phyloP scores from a whole-genome alignment of 1,140 invertebrate genomes.

The Chrysopa pallens region DNA sequence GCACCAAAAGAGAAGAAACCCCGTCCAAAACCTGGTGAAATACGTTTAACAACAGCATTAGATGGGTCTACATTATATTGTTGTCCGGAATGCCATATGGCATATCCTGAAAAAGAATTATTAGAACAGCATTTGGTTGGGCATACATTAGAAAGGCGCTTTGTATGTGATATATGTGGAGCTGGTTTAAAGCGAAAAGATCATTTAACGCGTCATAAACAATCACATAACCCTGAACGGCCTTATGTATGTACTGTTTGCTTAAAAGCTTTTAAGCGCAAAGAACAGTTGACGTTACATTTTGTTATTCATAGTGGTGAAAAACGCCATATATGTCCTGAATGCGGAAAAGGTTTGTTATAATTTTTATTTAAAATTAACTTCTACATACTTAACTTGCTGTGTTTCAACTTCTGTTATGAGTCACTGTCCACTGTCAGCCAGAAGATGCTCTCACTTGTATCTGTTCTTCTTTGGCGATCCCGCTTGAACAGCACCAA shows the following conservation, averaged over 20 bases:
- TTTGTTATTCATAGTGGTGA: slow-evolving; percentile 74
- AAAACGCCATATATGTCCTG: slow-evolving; percentile 67
- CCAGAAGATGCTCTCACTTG: no score
- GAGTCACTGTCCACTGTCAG: no score
- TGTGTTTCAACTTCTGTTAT: no score
- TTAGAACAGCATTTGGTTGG: slow-evolving; percentile 65
- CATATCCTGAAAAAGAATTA: slow-evolving; percentile 62
- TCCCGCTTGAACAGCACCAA: no score
- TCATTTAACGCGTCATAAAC: slow-evolving; percentile 62
- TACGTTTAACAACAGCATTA: slow-evolving; percentile 58
- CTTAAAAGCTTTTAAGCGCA: slow-evolving; percentile 67
- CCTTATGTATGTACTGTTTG: slow-evolving; percentile 69
- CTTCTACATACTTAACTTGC: no score
- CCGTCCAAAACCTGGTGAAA: slow-evolving; percentile 62
- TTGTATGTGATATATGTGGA: slow-evolving; percentile 73
- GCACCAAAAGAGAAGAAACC: slow-evolving; percentile 59
- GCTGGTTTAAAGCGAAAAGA: slow-evolving; percentile 67
- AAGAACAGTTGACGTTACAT: slow-evolving; percentile 67
- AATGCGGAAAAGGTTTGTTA: slow-evolving; percentile 65
- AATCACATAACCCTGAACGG: slow-evolving; percentile 61
- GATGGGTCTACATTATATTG: slow-evolving; percentile 69
- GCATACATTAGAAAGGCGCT: slow-evolving; percentile 59
- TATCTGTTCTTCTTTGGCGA: no score
- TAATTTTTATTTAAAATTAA: slow-evolving; percentile 1
- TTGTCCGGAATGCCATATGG: slow-evolving; percentile 73